Conservation (phyloP, 2,797 vertebrate species). For the Argyrosomus regius region DNA sequence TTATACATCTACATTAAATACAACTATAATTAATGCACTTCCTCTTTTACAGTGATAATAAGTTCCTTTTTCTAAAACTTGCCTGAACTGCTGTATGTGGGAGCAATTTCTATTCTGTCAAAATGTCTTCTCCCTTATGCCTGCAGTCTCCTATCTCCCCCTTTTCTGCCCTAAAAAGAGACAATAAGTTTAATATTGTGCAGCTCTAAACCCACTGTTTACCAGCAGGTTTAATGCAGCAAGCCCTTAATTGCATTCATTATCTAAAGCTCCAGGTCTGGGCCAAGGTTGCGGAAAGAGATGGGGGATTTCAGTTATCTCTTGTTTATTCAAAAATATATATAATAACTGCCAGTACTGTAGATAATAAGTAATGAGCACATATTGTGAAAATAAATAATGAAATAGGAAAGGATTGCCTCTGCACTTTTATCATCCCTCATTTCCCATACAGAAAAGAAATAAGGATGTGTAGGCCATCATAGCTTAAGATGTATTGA, state of each 20-base stretch:
- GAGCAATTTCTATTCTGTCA: slow-evolving; percentile 50
- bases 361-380: slow-evolving; percentile 85
- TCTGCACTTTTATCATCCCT: slow-evolving; percentile 78
- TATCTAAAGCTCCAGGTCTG: slow-evolving; percentile 85
- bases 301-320: slow-evolving; percentile 86
- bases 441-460: slow-evolving; percentile 74
- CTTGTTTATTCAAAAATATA: slow-evolving; percentile 85
- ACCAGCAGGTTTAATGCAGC: slow-evolving; percentile 82
- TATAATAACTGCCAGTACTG: slow-evolving; percentile 79
- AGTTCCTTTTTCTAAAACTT: slow-evolving; percentile 34
- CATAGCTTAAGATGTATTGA: slow-evolving; percentile 74
- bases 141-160: slow-evolving; percentile 56
- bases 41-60: slow-evolving; percentile 12
- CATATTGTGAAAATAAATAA: slow-evolving; percentile 82
- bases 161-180: slow-evolving; percentile 69
- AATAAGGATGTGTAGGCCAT: slow-evolving; percentile 73
- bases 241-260: slow-evolving; percentile 87
- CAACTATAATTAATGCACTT: not conserved
- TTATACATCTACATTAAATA: slow-evolving; percentile 2
- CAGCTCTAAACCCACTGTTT: slow-evolving; percentile 79
- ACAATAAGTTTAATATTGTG: slow-evolving; percentile 71
- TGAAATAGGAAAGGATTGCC: slow-evolving; percentile 77
- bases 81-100: slow-evolving; percentile 16
- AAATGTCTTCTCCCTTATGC: slow-evolving; percentile 53
- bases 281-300: slow-evolving; percentile 78